A percentile compares a stretch with the other conserved stretches of the same genome.
Conservation (phyloP, 2,888 invertebrate genomes). For the Petrolisthes cinctipes region DNA sequence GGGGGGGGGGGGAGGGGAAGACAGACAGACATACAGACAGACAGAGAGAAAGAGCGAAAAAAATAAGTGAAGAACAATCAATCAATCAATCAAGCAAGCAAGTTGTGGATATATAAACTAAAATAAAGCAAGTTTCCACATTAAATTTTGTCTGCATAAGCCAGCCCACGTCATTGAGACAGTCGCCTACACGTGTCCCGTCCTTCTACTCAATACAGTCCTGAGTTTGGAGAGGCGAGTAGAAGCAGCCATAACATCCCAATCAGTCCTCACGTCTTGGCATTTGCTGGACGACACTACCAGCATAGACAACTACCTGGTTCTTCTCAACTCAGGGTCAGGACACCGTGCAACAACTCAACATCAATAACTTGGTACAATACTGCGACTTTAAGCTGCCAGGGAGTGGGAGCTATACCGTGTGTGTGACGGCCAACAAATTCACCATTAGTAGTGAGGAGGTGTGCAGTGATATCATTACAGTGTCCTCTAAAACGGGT, state of each 20-base stretch:
- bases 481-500: no score
- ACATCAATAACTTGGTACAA: background rate
- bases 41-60: no score
- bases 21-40: no score
- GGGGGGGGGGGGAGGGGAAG: background rate
- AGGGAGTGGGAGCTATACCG: background rate
- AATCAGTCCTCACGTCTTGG: conserved; percentile 7
- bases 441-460: background rate
- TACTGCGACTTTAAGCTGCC: background rate
- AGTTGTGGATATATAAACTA: no score
- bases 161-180: no score
- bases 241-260: background rate
- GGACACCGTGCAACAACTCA: background rate
- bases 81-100: no score
- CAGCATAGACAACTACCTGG: conserved; percentile 14
- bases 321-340: background rate
- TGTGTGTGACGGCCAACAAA: background rate
- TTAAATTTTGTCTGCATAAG: no score
- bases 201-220: background rate
- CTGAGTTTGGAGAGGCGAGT: background rate
- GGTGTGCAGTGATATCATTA: conserved; percentile 8
- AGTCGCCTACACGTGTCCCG: background rate
- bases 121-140: no score
- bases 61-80: no score
- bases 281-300: conserved; percentile 1